Evolutionary conservation across 2,797 vertebrate species (phyloP).

Genomic region (Argentina silus): DNA sequence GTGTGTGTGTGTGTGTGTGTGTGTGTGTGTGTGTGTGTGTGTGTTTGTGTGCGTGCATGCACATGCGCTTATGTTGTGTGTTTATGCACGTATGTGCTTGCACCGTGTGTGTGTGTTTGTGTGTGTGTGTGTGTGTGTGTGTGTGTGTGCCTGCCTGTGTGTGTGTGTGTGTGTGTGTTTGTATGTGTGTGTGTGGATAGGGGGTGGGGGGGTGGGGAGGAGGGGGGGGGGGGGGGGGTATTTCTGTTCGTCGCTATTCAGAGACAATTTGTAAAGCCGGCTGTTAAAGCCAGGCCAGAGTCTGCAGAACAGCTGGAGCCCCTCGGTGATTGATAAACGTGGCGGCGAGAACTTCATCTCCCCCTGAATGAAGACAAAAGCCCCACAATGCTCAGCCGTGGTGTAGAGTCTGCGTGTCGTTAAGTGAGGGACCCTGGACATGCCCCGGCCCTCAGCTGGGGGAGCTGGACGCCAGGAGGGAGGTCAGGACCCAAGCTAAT

Average conservation of each 20-base stretch:
- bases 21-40: slow-evolving; percentile 38
- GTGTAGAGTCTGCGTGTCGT: slow-evolving; percentile 95
- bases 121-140: slow-evolving; percentile 67
- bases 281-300: slow-evolving; percentile 95
- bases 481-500: slow-evolving; percentile 92
- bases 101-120: background rate
- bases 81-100: too few species aligned
- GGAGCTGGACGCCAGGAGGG: slow-evolving; percentile 86
- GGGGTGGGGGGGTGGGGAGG: too few species aligned
- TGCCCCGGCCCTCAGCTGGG: slow-evolving; percentile 93
- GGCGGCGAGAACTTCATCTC: slow-evolving; percentile 96
- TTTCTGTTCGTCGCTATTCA: slow-evolving; percentile 93
- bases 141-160: too few species aligned
- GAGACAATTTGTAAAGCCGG: slow-evolving; percentile 99
- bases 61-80: too few species aligned
- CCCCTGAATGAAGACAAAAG: slow-evolving; percentile 99
- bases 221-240: too few species aligned
- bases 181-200: too few species aligned
- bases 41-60: background rate
- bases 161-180: too few species aligned
- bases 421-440: slow-evolving; percentile 94
- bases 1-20: slow-evolving; percentile 30
- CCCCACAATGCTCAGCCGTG: slow-evolving; percentile 92
- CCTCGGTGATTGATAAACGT: slow-evolving; percentile 99
- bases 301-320: slow-evolving; percentile 99